A percentile compares a stretch with the other conserved stretches of the same genome.
phyloP scores from a whole-genome alignment of 2,797 vertebrate genomes.

The Decapterus maruadsi region DNA sequence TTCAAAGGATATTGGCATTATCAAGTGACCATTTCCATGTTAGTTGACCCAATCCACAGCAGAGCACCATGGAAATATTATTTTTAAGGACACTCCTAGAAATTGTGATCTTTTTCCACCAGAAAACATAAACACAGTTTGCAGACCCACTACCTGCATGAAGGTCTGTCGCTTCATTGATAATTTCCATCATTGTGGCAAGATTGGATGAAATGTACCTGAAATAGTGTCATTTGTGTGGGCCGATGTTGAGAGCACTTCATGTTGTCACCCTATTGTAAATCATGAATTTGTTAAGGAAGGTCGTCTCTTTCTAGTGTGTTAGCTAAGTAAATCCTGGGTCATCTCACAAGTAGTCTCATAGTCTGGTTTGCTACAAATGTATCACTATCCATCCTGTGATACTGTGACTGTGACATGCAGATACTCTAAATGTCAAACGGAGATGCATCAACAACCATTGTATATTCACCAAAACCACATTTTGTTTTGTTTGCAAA shows the following conservation, averaged over 20 bases:
- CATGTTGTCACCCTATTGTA: neutral
- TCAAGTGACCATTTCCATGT: too few species aligned
- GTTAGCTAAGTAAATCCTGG: neutral
- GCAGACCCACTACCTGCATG: neutral
- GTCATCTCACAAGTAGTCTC: constrained; percentile 3
- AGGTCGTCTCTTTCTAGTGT: neutral
- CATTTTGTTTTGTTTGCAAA: neutral
- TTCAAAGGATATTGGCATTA: too few species aligned
- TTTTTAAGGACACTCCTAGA: neutral
- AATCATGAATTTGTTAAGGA: constrained; percentile 1
- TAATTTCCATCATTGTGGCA: neutral
- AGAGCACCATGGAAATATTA: too few species aligned
- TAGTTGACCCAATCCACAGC: too few species aligned
- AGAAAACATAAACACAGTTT: neutral
- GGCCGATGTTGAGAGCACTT: neutral
- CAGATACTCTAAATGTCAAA: neutral
- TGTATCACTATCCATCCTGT: too few species aligned
- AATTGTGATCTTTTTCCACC: neutral
- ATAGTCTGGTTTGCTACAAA: neutral
- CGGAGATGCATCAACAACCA: too few species aligned
- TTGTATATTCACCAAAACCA: too few species aligned
- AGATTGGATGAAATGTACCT: neutral
- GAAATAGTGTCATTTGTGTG: neutral
- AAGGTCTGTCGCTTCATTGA: neutral
- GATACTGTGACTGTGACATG: neutral